These are phyloP conservation scores for Pogoniulus pusillus DNA, from an alignment of 2,797 vertebrate species.

Conservation along the genomic window DNA sequence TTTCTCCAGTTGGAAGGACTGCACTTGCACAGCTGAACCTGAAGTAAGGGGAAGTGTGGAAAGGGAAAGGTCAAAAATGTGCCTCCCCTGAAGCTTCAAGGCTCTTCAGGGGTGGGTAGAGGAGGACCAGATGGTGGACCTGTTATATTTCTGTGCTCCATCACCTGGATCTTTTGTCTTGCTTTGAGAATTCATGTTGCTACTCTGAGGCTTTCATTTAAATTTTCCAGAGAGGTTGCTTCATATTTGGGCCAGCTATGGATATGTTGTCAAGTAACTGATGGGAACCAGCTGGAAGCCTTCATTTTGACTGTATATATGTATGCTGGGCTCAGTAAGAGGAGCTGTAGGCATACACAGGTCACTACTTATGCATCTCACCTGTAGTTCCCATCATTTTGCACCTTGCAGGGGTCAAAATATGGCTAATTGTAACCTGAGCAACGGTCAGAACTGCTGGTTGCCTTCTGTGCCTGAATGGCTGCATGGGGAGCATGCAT, in stretches of 20 bases:
- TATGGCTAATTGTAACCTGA: not conserved
- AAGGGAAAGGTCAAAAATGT: slow-evolving; percentile 19
- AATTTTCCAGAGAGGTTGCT: not conserved
- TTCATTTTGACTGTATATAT: not conserved
- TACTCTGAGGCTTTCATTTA: not conserved
- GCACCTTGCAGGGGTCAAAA: not conserved
- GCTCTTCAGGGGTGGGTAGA: not conserved
- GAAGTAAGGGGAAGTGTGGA: not conserved
- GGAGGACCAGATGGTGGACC: not conserved
- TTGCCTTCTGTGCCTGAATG: not conserved
- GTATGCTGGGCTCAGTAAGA: not conserved
- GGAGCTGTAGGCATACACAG: not conserved
- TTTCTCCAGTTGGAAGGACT: not conserved
- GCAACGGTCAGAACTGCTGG: not conserved
- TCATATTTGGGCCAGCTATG: not conserved
- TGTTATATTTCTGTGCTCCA: not conserved
- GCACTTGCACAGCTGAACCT: slow-evolving; percentile 27
- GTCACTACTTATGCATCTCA: not conserved
- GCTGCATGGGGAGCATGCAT: not conserved
- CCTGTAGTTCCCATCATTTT: not conserved
- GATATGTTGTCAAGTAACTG: not conserved
- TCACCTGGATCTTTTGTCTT: not conserved
- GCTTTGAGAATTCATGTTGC: not conserved
- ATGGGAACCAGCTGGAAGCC: slow-evolving; percentile 12
- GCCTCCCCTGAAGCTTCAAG: not conserved